phyloP scores from a whole-genome alignment of 2,888 invertebrate species.

The Eudasyphora cyanicolor region DNA sequence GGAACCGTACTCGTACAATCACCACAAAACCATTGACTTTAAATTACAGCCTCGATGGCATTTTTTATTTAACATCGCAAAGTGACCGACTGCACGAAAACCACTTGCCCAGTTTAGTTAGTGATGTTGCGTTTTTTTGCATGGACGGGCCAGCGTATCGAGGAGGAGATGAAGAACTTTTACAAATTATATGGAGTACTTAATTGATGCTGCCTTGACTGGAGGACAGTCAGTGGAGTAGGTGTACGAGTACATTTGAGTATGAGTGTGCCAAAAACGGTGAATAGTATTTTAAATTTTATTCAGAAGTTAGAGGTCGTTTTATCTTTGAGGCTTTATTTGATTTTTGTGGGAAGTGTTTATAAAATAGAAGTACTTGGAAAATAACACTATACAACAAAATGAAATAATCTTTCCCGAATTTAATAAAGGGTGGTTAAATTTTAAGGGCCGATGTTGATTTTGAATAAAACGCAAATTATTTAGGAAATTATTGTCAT shows the following conservation, averaged over 20 bases:
- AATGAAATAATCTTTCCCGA: too few relatives aligned
- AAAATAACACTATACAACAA: too few relatives aligned
- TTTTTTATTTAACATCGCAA: conserved; percentile 44
- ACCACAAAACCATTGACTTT: conserved; percentile 64
- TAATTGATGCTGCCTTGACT: conserved; percentile 11
- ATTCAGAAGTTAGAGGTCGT: not conserved
- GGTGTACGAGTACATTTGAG: not conserved
- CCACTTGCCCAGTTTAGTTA: conserved; percentile 53
- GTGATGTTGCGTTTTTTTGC: not conserved
- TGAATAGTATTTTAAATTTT: not conserved
- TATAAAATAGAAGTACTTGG: too few relatives aligned
- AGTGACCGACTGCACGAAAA: conserved; percentile 45
- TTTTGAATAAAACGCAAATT: too few relatives aligned
- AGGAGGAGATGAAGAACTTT: not conserved
- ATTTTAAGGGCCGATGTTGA: too few relatives aligned
- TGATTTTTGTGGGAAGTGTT: too few relatives aligned
- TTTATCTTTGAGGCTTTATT: too few relatives aligned
- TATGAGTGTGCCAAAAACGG: not conserved
- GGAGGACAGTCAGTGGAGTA: not conserved
- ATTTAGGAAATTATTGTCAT: too few relatives aligned
- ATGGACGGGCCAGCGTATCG: too few relatives aligned
- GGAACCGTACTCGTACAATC: conserved; percentile 45
- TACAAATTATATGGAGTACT: not conserved
- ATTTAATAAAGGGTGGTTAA: too few relatives aligned
- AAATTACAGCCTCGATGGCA: conserved; percentile 55